Evolutionary conservation across 53 echinoderm and acorn worm species (phyloP).

Genomic region (Pentamera pediparva): DNA sequence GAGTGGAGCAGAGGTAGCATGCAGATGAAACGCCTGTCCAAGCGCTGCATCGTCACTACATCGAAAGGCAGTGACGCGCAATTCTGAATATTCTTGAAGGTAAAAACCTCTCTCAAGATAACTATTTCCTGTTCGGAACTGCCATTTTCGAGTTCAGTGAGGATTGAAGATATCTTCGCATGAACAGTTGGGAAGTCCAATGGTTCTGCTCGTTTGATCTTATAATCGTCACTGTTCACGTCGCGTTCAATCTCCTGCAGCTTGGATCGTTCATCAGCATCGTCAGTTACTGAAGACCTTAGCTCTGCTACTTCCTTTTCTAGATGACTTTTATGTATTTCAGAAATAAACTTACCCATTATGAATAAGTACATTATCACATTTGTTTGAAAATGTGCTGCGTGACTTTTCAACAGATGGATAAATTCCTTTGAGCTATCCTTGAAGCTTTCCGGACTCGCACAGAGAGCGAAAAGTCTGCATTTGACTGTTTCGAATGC

Average conservation of each 20-base stretch:
- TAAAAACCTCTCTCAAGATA: background rate
- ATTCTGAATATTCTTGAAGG: background rate
- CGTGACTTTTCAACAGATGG: background rate
- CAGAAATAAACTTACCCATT: background rate
- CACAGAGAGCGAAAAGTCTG: background rate
- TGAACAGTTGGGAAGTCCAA: background rate
- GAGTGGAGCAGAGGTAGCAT: background rate
- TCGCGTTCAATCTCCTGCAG: no score
- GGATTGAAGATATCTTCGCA: background rate
- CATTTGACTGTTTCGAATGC: background rate
- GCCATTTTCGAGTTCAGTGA: background rate
- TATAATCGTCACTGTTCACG: background rate
- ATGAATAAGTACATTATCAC: background rate
- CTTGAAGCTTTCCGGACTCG: background rate
- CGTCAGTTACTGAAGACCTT: no score
- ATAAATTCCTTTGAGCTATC: background rate
- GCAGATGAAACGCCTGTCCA: background rate
- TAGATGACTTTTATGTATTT: background rate
- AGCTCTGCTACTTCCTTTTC: background rate
- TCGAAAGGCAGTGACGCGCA: background rate
- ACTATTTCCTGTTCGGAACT: background rate
- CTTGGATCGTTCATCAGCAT: no score
- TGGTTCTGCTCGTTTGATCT: slow-evolving; percentile 10
- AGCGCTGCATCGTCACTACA: background rate
- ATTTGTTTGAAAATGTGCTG: background rate